phyloP scores from a whole-genome alignment of 2,113 vertebrate species.

The Chaetodon trifascialis region DNA sequence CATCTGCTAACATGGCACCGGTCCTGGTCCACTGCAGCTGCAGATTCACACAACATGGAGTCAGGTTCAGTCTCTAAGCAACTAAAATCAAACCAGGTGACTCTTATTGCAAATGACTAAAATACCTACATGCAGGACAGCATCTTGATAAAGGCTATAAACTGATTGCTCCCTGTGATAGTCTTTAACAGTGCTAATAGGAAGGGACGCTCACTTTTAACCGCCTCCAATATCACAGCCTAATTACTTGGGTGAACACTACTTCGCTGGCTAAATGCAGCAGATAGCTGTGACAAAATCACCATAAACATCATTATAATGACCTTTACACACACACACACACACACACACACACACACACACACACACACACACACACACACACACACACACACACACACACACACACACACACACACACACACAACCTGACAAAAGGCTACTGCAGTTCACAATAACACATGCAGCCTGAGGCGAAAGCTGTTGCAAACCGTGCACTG shows the following conservation, averaged over 20 bases:
- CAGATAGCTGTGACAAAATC: not conserved
- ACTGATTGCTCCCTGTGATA: not conserved
- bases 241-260: not conserved
- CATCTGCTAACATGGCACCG: slow-evolving; percentile 12
- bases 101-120: not conserved
- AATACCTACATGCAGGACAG: not conserved
- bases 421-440: not conserved
- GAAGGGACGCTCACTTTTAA: not conserved
- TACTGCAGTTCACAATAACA: not conserved
- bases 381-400: no score
- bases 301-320: not conserved
- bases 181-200: not conserved
- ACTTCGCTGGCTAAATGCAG: not conserved
- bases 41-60: not conserved
- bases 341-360: no score
- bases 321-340: not conserved
- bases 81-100: not conserved
- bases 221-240: not conserved
- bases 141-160: not conserved
- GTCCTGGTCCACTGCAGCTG: not conserved
- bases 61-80: not conserved
- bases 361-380: not conserved
- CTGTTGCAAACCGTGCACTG: not conserved
- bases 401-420: no score
- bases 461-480: not conserved